Percentiles rank a stretch among this genome's conserved stretches.
These are phyloP conservation scores for Aphodius sticticus DNA, from an alignment of 2,888 invertebrate genomes.

Conservation along the genomic window DNA sequence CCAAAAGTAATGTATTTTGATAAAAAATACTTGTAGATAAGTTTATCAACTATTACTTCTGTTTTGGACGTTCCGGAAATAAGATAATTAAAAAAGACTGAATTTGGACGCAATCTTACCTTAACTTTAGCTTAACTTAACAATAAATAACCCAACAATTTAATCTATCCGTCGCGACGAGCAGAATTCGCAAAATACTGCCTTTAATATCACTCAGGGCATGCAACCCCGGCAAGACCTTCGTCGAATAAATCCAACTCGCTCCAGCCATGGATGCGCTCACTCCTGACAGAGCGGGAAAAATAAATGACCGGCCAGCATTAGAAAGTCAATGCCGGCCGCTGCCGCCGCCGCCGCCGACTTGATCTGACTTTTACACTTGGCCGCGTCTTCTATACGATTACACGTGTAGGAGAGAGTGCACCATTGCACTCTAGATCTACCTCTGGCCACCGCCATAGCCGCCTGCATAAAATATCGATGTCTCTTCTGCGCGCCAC, in stretches of 20 bases:
- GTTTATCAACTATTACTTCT: no score
- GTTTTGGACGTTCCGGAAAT: no score
- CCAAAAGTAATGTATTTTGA: no score
- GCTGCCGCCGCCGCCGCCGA: no score
- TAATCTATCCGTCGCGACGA: neutral
- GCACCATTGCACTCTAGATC: neutral
- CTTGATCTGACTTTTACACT: neutral
- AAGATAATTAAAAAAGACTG: neutral
- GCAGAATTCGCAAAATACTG: neutral
- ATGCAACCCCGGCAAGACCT: neutral
- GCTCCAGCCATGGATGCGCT: neutral
- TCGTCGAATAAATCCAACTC: neutral
- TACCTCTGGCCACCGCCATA: neutral
- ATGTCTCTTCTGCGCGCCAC: conserved; percentile 14
- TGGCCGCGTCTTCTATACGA: neutral
- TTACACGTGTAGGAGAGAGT: conserved; percentile 4
- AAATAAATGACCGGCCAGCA: neutral
- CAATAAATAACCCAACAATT: neutral
- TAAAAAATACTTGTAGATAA: no score
- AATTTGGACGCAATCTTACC: neutral
- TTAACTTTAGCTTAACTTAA: neutral
- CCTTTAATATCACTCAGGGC: neutral
- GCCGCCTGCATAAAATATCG: conserved; percentile 26
- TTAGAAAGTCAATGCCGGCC: neutral
- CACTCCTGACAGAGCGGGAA: neutral